Percentiles rank a stretch among this genome's conserved stretches.
These are phyloP conservation scores for Hydrophis major DNA, from an alignment of 2,797 vertebrate genomes.

Conservation along the genomic window DNA sequence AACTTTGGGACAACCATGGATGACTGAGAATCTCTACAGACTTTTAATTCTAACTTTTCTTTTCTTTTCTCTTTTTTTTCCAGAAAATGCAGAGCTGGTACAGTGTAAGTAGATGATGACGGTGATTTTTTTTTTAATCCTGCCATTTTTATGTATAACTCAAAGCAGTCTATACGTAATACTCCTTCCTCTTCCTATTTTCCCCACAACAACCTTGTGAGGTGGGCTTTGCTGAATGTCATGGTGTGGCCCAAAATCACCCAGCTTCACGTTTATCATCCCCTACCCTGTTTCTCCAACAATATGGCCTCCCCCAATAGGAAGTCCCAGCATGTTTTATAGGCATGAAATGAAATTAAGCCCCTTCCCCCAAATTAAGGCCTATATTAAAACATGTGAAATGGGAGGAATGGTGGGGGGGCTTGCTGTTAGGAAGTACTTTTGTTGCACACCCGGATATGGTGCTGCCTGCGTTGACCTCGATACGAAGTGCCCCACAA, in stretches of 20 bases:
- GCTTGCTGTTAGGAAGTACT: too few relatives aligned
- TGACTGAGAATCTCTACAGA: too few relatives aligned
- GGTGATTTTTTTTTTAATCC: not conserved
- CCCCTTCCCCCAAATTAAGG: too few relatives aligned
- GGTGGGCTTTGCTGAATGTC: not conserved
- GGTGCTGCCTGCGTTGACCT: too few relatives aligned
- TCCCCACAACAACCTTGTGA: not conserved
- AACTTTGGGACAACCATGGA: too few relatives aligned
- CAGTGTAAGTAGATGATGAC: conserved; percentile 80
- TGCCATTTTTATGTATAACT: not conserved
- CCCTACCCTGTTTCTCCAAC: not conserved
- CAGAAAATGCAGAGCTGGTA: conserved; percentile 98
- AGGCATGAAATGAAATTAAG: too few relatives aligned
- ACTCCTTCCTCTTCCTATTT: not conserved
- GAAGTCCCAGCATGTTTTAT: too few relatives aligned
- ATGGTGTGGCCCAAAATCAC: not conserved
- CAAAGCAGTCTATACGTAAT: not conserved
- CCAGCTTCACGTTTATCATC: not conserved
- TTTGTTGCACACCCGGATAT: too few relatives aligned
- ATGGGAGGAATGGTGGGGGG: too few relatives aligned
- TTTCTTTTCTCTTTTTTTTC: conserved; percentile 66
- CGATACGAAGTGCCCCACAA: too few relatives aligned
- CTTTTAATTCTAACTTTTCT: not conserved
- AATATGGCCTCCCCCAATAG: too few relatives aligned
- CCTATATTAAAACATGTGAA: too few relatives aligned